Percentiles rank a stretch among this genome's conserved stretches.
Conservation (phyloP, 2,113 vertebrate species). For the Symphodus melops region DNA sequence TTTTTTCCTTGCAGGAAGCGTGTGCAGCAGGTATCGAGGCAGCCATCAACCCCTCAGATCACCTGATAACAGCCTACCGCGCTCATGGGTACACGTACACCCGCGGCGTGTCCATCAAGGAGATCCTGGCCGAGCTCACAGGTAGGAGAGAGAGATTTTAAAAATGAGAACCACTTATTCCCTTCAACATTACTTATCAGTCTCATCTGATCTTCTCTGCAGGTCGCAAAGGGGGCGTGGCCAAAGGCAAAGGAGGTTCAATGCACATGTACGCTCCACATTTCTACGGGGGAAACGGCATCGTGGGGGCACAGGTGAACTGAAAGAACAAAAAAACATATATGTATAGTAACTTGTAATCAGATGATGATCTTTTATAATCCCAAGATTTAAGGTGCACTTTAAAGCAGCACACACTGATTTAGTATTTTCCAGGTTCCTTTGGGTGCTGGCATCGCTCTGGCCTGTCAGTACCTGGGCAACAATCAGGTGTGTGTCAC, state of each 20-base stretch:
- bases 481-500: slow-evolving; percentile 90
- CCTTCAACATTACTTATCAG: neutral
- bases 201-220: neutral
- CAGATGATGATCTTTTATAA: too few species aligned
- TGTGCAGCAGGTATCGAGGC: slow-evolving; percentile 93
- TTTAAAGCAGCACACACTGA: too few species aligned
- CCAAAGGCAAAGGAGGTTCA: slow-evolving; percentile 94
- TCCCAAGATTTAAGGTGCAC: too few species aligned
- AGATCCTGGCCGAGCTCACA: slow-evolving; percentile 93
- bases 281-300: slow-evolving; percentile 97
- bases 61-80: slow-evolving; percentile 95
- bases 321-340: neutral
- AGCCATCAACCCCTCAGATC: slow-evolving; percentile 89
- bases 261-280: slow-evolving; percentile 98
- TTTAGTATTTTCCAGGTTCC: slow-evolving; percentile 85
- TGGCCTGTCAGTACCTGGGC: slow-evolving; percentile 92
- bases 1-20: slow-evolving; percentile 86
- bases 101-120: slow-evolving; percentile 87
- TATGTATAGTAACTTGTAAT: too few species aligned
- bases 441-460: slow-evolving; percentile 91
- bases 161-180: accelerated
- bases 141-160: slow-evolving; percentile 79
- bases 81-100: slow-evolving; percentile 92
- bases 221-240: slow-evolving; percentile 94
- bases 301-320: slow-evolving; percentile 94